Conservation (phyloP, 2,797 vertebrate species). For the Leptatherina wallacei region DNA sequence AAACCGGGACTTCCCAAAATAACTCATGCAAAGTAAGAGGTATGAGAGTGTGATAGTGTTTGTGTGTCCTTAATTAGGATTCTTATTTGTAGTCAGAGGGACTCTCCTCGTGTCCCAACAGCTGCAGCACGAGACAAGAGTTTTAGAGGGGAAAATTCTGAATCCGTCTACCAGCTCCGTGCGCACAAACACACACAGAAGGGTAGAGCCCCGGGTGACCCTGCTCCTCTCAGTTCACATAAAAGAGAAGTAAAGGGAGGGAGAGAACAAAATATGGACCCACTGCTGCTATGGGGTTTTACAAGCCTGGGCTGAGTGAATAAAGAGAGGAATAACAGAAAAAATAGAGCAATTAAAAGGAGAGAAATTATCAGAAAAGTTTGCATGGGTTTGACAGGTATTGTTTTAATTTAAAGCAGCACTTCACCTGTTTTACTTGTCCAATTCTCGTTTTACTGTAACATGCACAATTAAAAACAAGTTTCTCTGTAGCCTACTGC, state of each 20-base stretch:
- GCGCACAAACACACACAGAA: slow-evolving; percentile 21
- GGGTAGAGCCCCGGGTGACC: slow-evolving; percentile 73
- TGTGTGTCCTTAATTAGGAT: slow-evolving; percentile 59
- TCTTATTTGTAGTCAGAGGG: slow-evolving; percentile 54
- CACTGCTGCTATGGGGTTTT: slow-evolving; percentile 26
- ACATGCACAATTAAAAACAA: background rate
- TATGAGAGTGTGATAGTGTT: slow-evolving; percentile 20
- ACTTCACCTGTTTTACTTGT: background rate
- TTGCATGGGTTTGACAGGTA: slow-evolving; percentile 11
- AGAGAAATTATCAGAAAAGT: slow-evolving; percentile 27
- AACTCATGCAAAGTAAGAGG: slow-evolving; percentile 51
- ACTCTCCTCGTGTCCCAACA: slow-evolving; percentile 50
- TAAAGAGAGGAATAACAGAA: slow-evolving; percentile 20
- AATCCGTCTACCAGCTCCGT: slow-evolving; percentile 19
- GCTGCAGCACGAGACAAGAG: slow-evolving; percentile 44
- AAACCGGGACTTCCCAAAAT: slow-evolving; percentile 74
- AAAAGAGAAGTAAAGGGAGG: slow-evolving; percentile 74
- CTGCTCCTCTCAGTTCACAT: slow-evolving; percentile 66
- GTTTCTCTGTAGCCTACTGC: background rate
- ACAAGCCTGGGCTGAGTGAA: slow-evolving; percentile 24
- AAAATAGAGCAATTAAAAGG: slow-evolving; percentile 26
- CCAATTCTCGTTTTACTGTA: background rate
- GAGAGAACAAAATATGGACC: slow-evolving; percentile 23
- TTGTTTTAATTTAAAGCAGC: slow-evolving; percentile 27
- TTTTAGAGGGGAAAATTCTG: slow-evolving; percentile 45